Conservation (phyloP, 2,113 vertebrate species). For the Dromaius novaehollandiae region DNA sequence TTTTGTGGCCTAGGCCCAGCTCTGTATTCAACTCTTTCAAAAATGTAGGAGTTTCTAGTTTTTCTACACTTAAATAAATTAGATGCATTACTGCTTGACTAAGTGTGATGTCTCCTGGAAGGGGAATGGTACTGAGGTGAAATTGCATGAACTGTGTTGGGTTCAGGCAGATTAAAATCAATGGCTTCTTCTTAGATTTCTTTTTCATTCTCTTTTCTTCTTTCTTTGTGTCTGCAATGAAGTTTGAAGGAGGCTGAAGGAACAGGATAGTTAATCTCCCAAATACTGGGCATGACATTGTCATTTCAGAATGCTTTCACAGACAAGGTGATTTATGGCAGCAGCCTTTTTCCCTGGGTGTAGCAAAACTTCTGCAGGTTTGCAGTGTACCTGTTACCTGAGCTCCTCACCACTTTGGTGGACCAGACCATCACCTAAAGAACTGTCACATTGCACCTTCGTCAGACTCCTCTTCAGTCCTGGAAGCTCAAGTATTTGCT, state of each 20-base stretch:
- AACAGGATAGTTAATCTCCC: not conserved
- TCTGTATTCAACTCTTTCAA: not conserved
- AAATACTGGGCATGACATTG: not conserved
- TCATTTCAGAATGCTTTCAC: not conserved
- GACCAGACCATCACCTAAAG: not conserved
- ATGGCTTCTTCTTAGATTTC: not conserved
- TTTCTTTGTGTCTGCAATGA: not conserved
- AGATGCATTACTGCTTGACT: not conserved
- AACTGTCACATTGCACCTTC: not conserved
- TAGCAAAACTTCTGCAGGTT: not conserved
- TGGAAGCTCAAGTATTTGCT: not conserved
- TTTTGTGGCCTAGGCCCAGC: not conserved
- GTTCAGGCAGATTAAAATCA: not conserved
- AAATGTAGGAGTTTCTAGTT: not conserved
- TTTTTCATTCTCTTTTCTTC: not conserved
- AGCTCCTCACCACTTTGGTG: not conserved
- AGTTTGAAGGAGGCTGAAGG: not conserved
- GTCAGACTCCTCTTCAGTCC: not conserved
- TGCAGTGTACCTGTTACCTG: accelerated
- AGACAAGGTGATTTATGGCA: not conserved
- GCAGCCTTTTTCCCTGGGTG: not conserved
- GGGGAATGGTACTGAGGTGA: not conserved
- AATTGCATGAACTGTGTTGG: not conserved
- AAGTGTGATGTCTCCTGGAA: not conserved
- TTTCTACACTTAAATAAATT: not conserved